A percentile compares a stretch with the other conserved stretches of the same genome.
Evolutionary conservation across 2,797 vertebrate genomes (phyloP).

Genomic region (Notolepis coatsorum): DNA sequence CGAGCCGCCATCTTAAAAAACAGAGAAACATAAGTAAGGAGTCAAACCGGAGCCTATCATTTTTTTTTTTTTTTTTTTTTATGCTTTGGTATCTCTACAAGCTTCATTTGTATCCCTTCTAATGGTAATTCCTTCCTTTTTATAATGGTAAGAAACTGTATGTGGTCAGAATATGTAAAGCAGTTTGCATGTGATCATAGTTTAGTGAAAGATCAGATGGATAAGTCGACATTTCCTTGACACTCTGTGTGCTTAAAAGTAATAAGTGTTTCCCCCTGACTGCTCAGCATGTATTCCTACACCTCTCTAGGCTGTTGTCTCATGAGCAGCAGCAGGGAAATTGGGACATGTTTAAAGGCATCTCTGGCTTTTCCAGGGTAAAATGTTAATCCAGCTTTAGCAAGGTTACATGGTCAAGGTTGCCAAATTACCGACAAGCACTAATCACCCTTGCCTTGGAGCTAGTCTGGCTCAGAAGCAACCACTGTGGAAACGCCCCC

Average conservation of each 20-base stretch:
- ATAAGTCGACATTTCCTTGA: slow-evolving; percentile 66
- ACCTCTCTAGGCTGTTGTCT: slow-evolving; percentile 68
- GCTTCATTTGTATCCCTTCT: neutral
- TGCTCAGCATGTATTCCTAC: slow-evolving; percentile 71
- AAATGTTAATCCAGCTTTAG: slow-evolving; percentile 81
- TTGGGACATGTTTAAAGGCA: slow-evolving; percentile 80
- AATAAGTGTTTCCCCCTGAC: slow-evolving; percentile 76
- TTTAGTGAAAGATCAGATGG: slow-evolving; percentile 56
- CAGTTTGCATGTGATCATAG: slow-evolving; percentile 30
- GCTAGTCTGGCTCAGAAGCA: slow-evolving; percentile 75
- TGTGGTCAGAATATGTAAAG: slow-evolving; percentile 41
- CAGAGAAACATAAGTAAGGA: too few relatives aligned
- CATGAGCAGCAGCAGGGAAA: slow-evolving; percentile 65
- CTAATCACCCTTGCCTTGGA: slow-evolving; percentile 78
- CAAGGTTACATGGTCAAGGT: slow-evolving; percentile 82
- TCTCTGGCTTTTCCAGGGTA: slow-evolving; percentile 72
- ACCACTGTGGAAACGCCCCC: slow-evolving; percentile 59
- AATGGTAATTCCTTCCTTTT: too few relatives aligned
- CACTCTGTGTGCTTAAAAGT: slow-evolving; percentile 70
- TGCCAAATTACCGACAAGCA: slow-evolving; percentile 80
- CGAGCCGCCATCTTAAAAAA: too few relatives aligned
- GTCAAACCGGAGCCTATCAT: too few relatives aligned
- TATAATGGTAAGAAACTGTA: neutral
- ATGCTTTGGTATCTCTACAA: neutral
- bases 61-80: neutral